Evolutionary conservation across 2,797 vertebrate genomes (phyloP).

Genomic region (Poecilia wingei): DNA sequence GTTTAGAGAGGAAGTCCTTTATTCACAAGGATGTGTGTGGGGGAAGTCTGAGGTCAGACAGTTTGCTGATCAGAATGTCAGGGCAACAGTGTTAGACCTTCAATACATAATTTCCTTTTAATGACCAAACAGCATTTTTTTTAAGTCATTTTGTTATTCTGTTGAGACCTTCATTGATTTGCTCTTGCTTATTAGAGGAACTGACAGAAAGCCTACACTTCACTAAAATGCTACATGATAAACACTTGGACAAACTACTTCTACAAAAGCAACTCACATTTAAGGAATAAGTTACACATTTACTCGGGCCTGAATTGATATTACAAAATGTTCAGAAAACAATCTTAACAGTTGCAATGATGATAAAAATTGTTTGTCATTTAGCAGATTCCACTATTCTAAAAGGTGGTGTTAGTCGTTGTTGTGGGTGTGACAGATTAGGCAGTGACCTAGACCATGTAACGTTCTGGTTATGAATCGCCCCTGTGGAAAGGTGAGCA

Average conservation of each 20-base stretch:
- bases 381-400: slow-evolving; percentile 34
- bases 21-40: neutral
- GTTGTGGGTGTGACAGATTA: slow-evolving; percentile 70
- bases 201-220: neutral
- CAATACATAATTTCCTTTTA: neutral
- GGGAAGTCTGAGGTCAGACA: neutral
- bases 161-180: neutral
- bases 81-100: neutral
- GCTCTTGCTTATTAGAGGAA: neutral
- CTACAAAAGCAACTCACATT: neutral
- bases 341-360: slow-evolving; percentile 13
- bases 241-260: neutral
- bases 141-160: neutral
- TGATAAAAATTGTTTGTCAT: neutral
- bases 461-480: slow-evolving; percentile 88
- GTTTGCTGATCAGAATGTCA: neutral
- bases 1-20: neutral
- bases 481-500: slow-evolving; percentile 83
- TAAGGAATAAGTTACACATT: neutral
- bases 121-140: neutral
- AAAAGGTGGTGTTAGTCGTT: slow-evolving; percentile 50
- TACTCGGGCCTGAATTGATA: neutral
- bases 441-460: slow-evolving; percentile 77
- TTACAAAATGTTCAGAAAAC: neutral
- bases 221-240: neutral